Conservation (phyloP, 2,888 invertebrate genomes). For the Tenthredo scrophulariae region DNA sequence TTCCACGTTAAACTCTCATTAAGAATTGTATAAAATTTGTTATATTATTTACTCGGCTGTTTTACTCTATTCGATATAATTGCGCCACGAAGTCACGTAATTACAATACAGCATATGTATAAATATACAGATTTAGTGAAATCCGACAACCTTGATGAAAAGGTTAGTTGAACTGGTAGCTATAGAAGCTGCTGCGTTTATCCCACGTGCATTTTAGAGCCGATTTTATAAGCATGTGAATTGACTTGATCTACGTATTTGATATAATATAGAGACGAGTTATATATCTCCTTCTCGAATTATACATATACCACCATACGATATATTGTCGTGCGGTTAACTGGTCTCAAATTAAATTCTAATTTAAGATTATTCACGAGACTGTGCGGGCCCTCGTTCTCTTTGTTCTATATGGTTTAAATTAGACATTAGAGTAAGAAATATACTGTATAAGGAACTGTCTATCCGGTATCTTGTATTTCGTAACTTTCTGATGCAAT, state of each 20-base stretch:
- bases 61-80: not conserved
- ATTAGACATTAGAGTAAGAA: constrained; percentile 4
- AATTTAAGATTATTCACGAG: constrained; percentile 60
- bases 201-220: not conserved
- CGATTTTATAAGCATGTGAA: not conserved
- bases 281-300: not conserved
- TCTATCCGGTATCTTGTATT: constrained; percentile 18
- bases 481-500: not conserved
- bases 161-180: constrained; percentile 57
- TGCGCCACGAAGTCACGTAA: not conserved
- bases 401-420: constrained; percentile 22
- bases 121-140: constrained; percentile 28
- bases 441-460: not conserved
- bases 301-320: not conserved
- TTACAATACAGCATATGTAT: not conserved
- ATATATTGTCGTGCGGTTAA: not conserved
- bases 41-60: not conserved
- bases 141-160: constrained; percentile 63
- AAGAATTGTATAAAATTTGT: not conserved
- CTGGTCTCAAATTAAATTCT: constrained; percentile 58
- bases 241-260: not conserved
- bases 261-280: not conserved
- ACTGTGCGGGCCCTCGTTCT: constrained; percentile 55
- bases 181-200: not conserved
- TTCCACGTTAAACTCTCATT: not conserved